Conservation (phyloP, 2,113 vertebrate genomes). For the Siniperca chuatsi region DNA sequence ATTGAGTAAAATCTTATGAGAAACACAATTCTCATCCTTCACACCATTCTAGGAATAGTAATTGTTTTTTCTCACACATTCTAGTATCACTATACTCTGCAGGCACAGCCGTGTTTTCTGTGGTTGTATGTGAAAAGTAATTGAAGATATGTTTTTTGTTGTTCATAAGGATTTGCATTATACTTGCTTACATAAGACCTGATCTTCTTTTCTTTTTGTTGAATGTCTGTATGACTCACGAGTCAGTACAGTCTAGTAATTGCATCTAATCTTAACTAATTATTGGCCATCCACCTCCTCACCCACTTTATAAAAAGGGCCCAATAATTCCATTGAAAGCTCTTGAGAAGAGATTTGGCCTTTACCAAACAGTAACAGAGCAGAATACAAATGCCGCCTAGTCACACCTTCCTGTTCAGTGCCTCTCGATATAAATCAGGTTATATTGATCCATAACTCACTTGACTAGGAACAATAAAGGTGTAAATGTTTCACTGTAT, state of each 20-base stretch:
- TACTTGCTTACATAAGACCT: background rate
- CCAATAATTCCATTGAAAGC: constrained; percentile 41
- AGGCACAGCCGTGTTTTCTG: background rate
- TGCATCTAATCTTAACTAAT: constrained; percentile 37
- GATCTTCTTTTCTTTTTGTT: background rate
- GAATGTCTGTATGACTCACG: background rate
- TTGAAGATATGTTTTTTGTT: background rate
- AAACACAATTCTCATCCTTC: background rate
- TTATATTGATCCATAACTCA: constrained; percentile 42
- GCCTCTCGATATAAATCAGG: constrained; percentile 34
- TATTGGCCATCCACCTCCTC: constrained; percentile 23
- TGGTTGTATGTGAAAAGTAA: background rate
- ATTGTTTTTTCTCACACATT: background rate
- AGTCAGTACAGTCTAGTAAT: constrained; percentile 22
- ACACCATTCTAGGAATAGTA: constrained; percentile 2
- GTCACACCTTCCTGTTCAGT: constrained; percentile 13
- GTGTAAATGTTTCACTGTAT: background rate
- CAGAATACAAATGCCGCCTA: constrained; percentile 61
- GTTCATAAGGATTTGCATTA: background rate
- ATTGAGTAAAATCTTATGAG: background rate
- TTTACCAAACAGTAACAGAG: constrained; percentile 46
- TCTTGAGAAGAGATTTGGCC: constrained; percentile 42
- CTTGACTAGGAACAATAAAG: constrained; percentile 10
- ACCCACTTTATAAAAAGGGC: constrained; percentile 21
- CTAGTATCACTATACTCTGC: background rate